Percentiles rank a stretch among this genome's conserved stretches.
Conservation (phyloP, 2,113 vertebrate species). For the Tupaia tana region DNA sequence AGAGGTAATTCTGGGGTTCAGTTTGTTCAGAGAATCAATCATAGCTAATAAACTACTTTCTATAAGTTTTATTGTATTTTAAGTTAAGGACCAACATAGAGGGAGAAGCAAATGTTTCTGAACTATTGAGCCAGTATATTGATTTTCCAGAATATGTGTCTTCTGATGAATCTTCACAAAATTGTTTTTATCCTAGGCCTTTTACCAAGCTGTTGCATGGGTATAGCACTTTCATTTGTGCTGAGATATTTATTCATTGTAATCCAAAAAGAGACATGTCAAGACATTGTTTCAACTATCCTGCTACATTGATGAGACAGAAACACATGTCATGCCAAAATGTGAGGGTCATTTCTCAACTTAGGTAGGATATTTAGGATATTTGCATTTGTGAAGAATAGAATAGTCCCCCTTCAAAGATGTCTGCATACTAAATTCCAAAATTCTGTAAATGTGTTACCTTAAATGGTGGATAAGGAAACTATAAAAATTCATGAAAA, state of each 20-base stretch:
- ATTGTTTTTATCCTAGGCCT: background rate
- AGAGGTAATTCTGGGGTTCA: background rate
- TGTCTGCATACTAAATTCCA: too few species aligned
- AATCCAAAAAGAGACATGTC: background rate
- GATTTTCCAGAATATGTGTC: background rate
- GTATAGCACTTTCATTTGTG: background rate
- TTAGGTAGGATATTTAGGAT: background rate
- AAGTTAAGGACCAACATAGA: background rate
- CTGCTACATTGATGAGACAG: background rate
- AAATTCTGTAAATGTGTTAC: background rate
- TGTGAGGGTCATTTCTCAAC: background rate
- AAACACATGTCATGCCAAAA: background rate
- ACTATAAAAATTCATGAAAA: too few species aligned
- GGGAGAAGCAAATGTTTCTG: background rate
- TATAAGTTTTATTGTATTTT: background rate
- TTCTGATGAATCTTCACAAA: background rate
- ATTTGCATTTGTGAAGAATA: background rate
- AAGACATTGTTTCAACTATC: background rate
- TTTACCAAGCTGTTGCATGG: background rate
- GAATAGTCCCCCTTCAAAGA: background rate
- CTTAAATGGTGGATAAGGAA: background rate
- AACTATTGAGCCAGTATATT: background rate
- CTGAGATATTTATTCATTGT: background rate
- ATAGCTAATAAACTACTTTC: background rate
- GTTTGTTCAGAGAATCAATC: conserved; percentile 49